Evolutionary conservation across 2,113 vertebrate genomes (phyloP).

Genomic region (Perca schrenkii): DNA sequence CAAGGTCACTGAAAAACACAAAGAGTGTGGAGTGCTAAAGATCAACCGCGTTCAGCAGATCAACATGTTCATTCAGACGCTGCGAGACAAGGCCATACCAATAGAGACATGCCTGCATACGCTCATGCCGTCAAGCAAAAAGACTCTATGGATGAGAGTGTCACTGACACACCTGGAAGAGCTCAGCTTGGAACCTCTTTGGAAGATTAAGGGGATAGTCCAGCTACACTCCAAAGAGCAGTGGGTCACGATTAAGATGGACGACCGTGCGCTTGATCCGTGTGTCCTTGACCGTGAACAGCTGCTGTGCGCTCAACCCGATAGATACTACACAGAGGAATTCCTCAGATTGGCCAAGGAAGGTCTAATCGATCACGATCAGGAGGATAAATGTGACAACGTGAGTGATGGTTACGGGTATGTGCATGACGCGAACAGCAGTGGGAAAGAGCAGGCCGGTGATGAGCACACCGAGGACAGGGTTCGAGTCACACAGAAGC

Average conservation of each 20-base stretch:
- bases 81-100: neutral
- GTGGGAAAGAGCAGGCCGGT: fast-evolving
- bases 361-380: neutral
- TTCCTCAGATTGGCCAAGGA: neutral
- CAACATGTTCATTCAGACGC: neutral
- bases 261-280: neutral
- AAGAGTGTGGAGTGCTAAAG: neutral
- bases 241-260: neutral
- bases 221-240: neutral
- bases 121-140: neutral
- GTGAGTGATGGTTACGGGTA: no score
- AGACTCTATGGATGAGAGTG: neutral
- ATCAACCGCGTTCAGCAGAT: neutral
- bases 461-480: neutral
- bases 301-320: neutral
- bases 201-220: neutral
- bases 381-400: no score
- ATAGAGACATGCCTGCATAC: neutral
- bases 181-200: constrained; percentile 21
- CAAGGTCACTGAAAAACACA: neutral
- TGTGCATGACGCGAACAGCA: neutral
- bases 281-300: neutral
- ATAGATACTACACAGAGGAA: neutral
- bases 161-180: neutral
- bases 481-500: neutral